phyloP scores from a whole-genome alignment of 2,888 invertebrate species.

The Gerris lacustris region DNA sequence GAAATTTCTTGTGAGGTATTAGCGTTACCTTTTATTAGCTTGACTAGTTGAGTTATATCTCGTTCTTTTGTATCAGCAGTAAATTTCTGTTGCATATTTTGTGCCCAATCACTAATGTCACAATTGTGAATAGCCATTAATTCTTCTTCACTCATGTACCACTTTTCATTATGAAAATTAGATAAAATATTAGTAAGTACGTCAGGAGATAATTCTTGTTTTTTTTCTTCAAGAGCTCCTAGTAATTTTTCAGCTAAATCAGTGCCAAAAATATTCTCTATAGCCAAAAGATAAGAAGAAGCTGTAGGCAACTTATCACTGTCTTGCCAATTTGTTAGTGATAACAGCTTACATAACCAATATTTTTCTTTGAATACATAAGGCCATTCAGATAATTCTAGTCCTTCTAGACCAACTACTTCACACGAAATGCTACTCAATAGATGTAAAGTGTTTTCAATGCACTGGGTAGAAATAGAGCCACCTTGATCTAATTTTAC shows the following conservation, averaged over 20 bases:
- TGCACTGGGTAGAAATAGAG: not conserved
- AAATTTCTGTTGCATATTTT: too few species aligned
- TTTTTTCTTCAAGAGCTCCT: not conserved
- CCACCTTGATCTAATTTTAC: conserved; percentile 23
- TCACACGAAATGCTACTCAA: conserved; percentile 24
- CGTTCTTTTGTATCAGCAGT: too few species aligned
- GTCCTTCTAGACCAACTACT: conserved; percentile 17
- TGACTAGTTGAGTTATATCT: too few species aligned
- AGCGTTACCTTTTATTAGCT: too few species aligned
- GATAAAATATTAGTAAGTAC: not conserved
- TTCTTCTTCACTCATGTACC: not conserved
- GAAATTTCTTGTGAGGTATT: too few species aligned
- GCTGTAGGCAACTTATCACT: not conserved
- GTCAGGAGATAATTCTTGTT: not conserved
- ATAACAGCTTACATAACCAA: conserved; percentile 22
- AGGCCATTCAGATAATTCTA: conserved; percentile 28
- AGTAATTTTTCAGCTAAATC: not conserved
- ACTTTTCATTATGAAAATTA: conserved; percentile 9
- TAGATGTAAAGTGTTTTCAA: not conserved
- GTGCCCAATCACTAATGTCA: too few species aligned
- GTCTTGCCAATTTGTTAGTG: conserved; percentile 22
- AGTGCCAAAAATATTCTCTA: not conserved
- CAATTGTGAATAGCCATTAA: too few species aligned
- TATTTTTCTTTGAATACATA: conserved; percentile 28
- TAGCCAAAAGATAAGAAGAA: not conserved